Evolutionary conservation across 1,140 invertebrate genomes (phyloP).

Genomic region (Hetaerina americana): DNA sequence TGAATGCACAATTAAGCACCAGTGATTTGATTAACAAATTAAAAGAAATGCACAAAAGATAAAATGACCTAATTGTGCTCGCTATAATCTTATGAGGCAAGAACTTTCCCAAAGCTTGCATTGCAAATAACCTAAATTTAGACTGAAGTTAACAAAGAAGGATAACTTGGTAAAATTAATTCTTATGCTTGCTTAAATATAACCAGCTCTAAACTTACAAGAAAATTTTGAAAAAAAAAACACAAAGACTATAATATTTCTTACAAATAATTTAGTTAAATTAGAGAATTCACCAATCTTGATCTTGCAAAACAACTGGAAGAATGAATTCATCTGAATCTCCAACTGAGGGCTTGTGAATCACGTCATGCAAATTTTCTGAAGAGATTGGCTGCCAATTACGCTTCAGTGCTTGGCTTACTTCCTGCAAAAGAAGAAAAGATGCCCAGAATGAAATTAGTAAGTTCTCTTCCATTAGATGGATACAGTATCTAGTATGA

Average conservation of each 20-base stretch:
- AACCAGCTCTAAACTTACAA: background rate
- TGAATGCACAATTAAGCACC: background rate
- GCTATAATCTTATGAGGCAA: background rate
- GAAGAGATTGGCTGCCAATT: conserved; percentile 28
- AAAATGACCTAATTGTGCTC: background rate
- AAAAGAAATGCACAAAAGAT: background rate
- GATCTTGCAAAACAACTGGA: conserved; percentile 31
- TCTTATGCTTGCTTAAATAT: too few species aligned
- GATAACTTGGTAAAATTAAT: too few species aligned
- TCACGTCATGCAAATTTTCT: conserved; percentile 28
- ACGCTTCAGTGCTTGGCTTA: conserved; percentile 27
- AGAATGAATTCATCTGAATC: conserved; percentile 24
- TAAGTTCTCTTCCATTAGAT: too few species aligned
- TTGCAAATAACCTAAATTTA: background rate
- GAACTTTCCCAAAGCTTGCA: background rate
- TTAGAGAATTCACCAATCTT: conserved; percentile 20
- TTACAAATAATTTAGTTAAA: background rate
- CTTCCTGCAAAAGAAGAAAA: conserved; percentile 25
- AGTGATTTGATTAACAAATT: background rate
- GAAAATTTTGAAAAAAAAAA: background rate
- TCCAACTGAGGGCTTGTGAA: conserved; percentile 28
- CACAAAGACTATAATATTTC: too few species aligned
- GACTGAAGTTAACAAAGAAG: too few species aligned
- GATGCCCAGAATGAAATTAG: too few species aligned
- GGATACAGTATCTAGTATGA: too few species aligned